Evolutionary conservation across 1,140 invertebrate genomes (phyloP), one percentile per base, ranked within the genome.

Genomic region (Liolophura sinensis): DNA sequence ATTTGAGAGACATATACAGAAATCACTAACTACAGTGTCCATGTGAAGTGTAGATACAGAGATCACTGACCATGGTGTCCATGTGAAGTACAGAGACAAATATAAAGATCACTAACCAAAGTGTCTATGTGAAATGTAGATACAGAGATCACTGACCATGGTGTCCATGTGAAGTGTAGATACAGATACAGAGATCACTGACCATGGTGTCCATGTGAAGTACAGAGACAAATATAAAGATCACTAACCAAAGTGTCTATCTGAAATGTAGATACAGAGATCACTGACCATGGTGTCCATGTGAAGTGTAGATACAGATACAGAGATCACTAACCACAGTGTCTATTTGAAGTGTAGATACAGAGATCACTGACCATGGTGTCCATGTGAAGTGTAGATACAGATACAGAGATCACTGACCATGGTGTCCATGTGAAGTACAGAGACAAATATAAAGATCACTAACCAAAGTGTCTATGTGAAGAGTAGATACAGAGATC

Each of bases 381-480:
- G 96, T 0, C 96, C 95, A 83, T 96, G 93, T 47, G 84, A 88
- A 1, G 92, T 95, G 79, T 96, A 97, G 0, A 92, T 89, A 82
- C 95, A 97, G 18, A 98, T 84, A 78, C 95, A 97, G 7, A 97
- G 93, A 87, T 98, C 96, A 82, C 93, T 95, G 46, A 93, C 92
- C 68, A 98, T 9, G 9, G 31, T 40, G 31, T 40, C 31, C 31
- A 40, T 40, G 31, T 54, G n/a, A 54, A 12, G 12, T 54, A 12
- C 7, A 54, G 12, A 9, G 31, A 40, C 31, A 40, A 9, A 54
- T 54, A 24, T 12, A n/a, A 12, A 54, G n/a, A 54, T 3, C 51
- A 54, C n/a, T 54, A 5, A 24, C 3, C 24, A 3, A 3, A 54
- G 51, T 54, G 51, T 54, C 3, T 9, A 40, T 40, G 31, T 40